Evolutionary conservation across 2,797 vertebrate species (phyloP).

Genomic region (Sparus aurata): DNA sequence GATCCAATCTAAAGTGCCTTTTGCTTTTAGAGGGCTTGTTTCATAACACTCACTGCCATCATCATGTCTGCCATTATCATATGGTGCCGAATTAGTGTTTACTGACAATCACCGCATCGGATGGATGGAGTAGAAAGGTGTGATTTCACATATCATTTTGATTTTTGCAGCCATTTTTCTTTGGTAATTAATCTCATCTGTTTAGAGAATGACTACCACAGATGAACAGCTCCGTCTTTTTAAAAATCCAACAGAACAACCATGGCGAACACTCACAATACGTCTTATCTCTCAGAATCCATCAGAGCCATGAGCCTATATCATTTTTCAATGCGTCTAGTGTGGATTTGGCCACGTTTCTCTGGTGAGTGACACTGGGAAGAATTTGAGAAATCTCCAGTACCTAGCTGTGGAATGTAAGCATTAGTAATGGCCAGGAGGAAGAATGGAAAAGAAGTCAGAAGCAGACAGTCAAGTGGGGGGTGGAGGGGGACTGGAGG

Average conservation of each 20-base stretch:
- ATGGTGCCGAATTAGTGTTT: slow-evolving; percentile 15
- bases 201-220: neutral
- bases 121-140: slow-evolving; percentile 5
- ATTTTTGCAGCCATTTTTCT: slow-evolving; percentile 20
- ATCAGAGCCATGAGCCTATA: slow-evolving; percentile 15
- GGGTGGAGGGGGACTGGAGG: slow-evolving; percentile 5
- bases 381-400: slow-evolving; percentile 84
- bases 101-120: slow-evolving; percentile 7
- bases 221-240: neutral
- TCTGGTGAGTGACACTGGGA: slow-evolving; percentile 72
- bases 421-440: slow-evolving; percentile 59
- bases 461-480: slow-evolving; percentile 38
- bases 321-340: slow-evolving; percentile 37
- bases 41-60: slow-evolving; percentile 17
- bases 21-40: slow-evolving; percentile 31
- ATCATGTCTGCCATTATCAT: slow-evolving; percentile 21
- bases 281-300: neutral
- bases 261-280: slow-evolving; percentile 5
- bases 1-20: slow-evolving; percentile 45
- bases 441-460: slow-evolving; percentile 74
- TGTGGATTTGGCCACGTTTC: slow-evolving; percentile 49
- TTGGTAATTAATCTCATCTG: slow-evolving; percentile 29
- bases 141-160: neutral
- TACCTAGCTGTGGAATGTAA: slow-evolving; percentile 77
- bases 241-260: slow-evolving; percentile 15